These are phyloP conservation scores for Sternarchorhynchus goeldii DNA, from an alignment of 2,797 vertebrate genomes.

Conservation along the genomic window DNA sequence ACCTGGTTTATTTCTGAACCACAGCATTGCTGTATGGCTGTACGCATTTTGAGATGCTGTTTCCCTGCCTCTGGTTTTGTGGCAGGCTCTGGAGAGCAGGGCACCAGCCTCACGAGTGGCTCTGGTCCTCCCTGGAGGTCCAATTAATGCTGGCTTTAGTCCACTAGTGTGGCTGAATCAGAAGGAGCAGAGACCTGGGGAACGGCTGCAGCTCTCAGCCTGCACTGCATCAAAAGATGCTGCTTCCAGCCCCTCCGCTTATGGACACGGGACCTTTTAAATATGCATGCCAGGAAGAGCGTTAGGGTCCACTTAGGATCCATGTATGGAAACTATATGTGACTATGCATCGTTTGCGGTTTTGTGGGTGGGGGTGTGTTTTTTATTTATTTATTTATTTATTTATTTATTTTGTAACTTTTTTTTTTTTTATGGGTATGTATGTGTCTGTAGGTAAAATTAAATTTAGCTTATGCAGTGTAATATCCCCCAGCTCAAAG, in stretches of 20 bases:
- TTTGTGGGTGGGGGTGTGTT: too few species aligned
- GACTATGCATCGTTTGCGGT: too few species aligned
- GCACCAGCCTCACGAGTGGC: conserved; percentile 56
- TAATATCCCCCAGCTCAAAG: too few species aligned
- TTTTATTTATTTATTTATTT: too few species aligned
- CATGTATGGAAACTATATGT: too few species aligned
- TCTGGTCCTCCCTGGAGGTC: conserved; percentile 65
- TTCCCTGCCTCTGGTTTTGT: conserved; percentile 24
- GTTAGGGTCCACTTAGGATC: too few species aligned
- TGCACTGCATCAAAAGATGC: conserved; percentile 11
- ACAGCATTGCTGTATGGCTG: conserved; percentile 5
- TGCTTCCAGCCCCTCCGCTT: background rate
- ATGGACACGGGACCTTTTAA: background rate
- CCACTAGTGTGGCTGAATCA: conserved; percentile 57
- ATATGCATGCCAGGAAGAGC: background rate
- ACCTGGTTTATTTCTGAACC: conserved; percentile 19
- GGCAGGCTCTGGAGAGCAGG: conserved; percentile 55
- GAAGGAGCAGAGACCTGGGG: conserved; percentile 27
- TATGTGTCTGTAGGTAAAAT: too few species aligned
- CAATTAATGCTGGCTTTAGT: conserved; percentile 72
- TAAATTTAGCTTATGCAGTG: too few species aligned
- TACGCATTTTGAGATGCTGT: conserved; percentile 26
- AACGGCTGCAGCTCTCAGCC: conserved; percentile 16
- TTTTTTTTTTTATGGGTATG: too few species aligned
- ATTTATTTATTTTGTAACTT: too few species aligned